Evolutionary conservation across 1,140 invertebrate species (phyloP), one percentile per base, ranked within the genome.

Genomic region (Bombus consobrinus): DNA sequence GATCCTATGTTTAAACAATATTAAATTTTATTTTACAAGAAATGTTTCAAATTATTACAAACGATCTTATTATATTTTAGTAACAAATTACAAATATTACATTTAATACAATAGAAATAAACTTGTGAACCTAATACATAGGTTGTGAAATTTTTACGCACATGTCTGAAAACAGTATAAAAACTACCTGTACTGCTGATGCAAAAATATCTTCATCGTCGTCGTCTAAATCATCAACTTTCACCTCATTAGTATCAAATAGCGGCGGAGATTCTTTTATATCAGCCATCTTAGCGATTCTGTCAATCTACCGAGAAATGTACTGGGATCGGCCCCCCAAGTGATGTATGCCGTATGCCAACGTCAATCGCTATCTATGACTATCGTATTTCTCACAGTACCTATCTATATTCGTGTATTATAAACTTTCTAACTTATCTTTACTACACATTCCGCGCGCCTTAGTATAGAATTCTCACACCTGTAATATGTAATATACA

Each of bases 141-240:
- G 28, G 34, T 79, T 64, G n/a, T 53, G 6, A 43, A 68, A 72
- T 82, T 72, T 76, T 62, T 34, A 28, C 1, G 32, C 39, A 62
- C 37, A 84, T 78, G 13, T 62, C 2, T 57, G 25, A 62, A 64
- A 59, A 85, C 18, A 64, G 25, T 53, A 64, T 41, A 43, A 82
- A 77, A 82, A 69, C 28, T 96, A 98, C 97, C 96, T 98, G 97
- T 87, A 97, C 96, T 37, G 97, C 97, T 78, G 97, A 98, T 78
- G 96, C 96, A 94, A 98, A 98, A 90, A 98, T 96, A 95, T 98
- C 97, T 90, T 97, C 97, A 87, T 97, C 96, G 88, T 97, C 97
- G 83, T 97, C 97, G 71, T 97, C 97, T 59, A 97, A 96, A 89
- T 97, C 96, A 90, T 97, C 96, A 87, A 95, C 94, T 80, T 95